A percentile compares a stretch with the other conserved stretches of the same genome.
phyloP scores from a whole-genome alignment of 2,797 vertebrate species.

The Darevskia nairensis region DNA sequence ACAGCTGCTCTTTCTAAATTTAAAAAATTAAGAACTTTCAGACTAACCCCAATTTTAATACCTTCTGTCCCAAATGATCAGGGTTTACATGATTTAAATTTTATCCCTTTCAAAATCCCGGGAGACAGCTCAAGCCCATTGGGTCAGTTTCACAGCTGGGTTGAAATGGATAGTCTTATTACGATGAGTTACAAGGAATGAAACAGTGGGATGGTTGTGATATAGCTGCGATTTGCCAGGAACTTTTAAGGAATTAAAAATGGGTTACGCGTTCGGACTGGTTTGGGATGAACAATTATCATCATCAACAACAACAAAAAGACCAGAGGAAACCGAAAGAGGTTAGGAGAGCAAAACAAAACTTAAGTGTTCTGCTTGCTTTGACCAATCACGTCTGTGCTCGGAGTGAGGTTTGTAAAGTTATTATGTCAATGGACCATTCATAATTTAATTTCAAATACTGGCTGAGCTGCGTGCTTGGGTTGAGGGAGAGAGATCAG shows the following conservation, averaged over 20 bases:
- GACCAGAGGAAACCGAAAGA: neutral
- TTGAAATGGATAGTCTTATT: too few relatives aligned
- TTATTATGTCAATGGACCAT: slow-evolving; percentile 4
- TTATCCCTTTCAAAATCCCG: neutral
- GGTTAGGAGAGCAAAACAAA: neutral
- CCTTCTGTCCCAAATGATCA: neutral
- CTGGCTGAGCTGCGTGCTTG: neutral
- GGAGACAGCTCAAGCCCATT: neutral
- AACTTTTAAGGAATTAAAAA: neutral
- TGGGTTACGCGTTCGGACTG: neutral
- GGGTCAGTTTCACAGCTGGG: neutral
- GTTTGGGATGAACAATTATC: neutral
- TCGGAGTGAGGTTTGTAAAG: neutral
- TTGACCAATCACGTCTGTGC: neutral
- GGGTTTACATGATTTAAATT: neutral
- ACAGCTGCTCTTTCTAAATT: neutral
- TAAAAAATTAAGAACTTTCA: neutral
- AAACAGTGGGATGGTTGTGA: neutral
- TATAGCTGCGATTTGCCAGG: neutral
- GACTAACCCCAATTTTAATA: neutral
- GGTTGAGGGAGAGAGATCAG: neutral
- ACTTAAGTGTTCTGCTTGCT: neutral
- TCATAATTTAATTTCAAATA: slow-evolving; percentile 15
- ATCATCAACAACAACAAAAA: neutral
- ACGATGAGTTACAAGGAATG: neutral